Evolutionary conservation across 2,797 vertebrate species (phyloP).

Genomic region (Argya squamiceps): DNA sequence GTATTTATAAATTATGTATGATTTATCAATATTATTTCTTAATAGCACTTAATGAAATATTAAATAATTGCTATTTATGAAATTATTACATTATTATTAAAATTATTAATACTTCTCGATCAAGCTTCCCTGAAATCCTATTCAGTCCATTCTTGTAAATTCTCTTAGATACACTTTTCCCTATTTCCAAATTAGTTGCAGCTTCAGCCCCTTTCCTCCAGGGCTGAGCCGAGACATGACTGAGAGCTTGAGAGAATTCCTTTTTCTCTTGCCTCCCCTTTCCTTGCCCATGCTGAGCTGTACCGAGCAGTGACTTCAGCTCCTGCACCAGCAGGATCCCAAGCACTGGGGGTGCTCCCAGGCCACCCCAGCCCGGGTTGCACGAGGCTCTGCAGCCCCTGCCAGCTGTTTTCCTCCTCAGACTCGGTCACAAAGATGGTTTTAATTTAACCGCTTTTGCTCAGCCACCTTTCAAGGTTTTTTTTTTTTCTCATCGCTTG

Average conservation of each 20-base stretch:
- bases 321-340: background rate
- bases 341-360: background rate
- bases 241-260: background rate
- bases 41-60: background rate
- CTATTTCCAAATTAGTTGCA: background rate
- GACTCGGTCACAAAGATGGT: background rate
- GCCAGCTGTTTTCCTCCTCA: constrained; percentile 43
- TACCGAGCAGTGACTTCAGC: background rate
- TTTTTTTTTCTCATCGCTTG: constrained; percentile 6
- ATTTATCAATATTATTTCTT: background rate
- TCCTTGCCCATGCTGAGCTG: background rate
- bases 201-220: background rate
- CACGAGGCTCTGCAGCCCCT: background rate
- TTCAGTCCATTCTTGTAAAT: background rate
- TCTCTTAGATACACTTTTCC: background rate
- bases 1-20: background rate
- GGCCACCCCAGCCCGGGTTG: background rate
- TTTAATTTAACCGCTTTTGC: constrained; percentile 42
- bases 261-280: background rate
- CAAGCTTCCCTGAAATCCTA: background rate
- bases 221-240: background rate
- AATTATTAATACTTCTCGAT: background rate
- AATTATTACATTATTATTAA: too few species aligned
- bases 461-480: constrained; percentile 6
- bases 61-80: too few species aligned